phyloP scores from a whole-genome alignment of 1,140 invertebrate genomes.

The Drosophila parabipectinata region DNA sequence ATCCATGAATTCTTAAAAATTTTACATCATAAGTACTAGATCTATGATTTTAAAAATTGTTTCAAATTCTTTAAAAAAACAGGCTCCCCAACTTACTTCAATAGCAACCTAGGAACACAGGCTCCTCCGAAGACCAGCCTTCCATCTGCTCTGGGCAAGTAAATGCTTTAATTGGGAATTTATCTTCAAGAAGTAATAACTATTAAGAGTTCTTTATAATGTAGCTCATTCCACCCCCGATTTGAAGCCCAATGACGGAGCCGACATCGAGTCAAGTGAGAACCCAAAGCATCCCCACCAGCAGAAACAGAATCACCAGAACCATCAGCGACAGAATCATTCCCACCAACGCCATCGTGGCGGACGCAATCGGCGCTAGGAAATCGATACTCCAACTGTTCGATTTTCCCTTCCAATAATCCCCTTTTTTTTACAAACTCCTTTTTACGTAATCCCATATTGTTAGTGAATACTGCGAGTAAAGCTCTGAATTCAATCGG shows the following conservation, averaged over 20 bases:
- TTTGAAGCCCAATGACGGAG: conserved; percentile 23
- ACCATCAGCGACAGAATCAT: conserved; percentile 56
- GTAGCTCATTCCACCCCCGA: conserved; percentile 64
- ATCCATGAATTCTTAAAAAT: not conserved
- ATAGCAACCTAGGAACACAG: conserved; percentile 38
- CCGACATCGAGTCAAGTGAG: conserved; percentile 4
- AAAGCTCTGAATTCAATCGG: conserved; percentile 45
- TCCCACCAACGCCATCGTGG: conserved; percentile 66
- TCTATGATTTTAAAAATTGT: not conserved
- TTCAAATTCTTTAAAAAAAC: not conserved
- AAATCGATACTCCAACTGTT: not conserved
- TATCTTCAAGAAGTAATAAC: not conserved
- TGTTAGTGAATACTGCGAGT: conserved; percentile 59
- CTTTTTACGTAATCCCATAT: conserved; percentile 51
- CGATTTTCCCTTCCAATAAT: conserved; percentile 14
- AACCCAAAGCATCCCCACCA: conserved; percentile 3
- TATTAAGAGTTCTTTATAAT: not conserved
- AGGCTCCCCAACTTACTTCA: conserved; percentile 71
- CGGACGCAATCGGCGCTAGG: conserved; percentile 65
- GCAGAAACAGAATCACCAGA: conserved; percentile 45
- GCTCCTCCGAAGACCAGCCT: conserved; percentile 44
- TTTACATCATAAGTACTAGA: too few relatives aligned
- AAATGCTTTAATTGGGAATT: not conserved
- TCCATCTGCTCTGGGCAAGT: conserved; percentile 52
- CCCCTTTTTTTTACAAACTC: conserved; percentile 24